Base-by-base conservation (phyloP, 2,888 invertebrate species). In the Thymelicus acteon region DNA sequence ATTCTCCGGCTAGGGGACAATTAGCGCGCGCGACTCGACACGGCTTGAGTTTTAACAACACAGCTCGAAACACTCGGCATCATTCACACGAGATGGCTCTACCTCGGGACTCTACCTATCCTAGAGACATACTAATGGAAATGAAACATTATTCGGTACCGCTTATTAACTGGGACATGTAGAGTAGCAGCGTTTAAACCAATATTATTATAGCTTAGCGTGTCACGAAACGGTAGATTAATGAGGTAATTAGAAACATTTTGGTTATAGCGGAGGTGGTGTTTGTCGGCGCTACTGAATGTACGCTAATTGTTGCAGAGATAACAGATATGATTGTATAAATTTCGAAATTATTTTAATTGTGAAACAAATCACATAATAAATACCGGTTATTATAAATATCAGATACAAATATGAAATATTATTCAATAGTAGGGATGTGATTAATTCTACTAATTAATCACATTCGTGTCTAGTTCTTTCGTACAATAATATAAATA, bases 11-110 rank as follows among this genome's bases (percentile, higher is more conserved):
- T 85, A 83, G 89, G 85, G 91, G 87, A 92, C 93, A 93, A 93
- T 93, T 93, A 93, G 92, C 91, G 91, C 85, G 90, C 88, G 90
- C 84, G 88, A 83, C 92, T 92, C 91, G 84, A 92, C 92, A 85
- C 91, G 88, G 84, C 92, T 93, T 90, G 87, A 93, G 91, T 90
- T 92, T 91, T 92, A 93, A 93, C 92, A 93, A 93, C 92, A 88
- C 87, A 81, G 81, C 83, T 79, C 80, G 79, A 83, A 86, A 85
- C 88, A 87, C 91, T 91, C 88, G 84, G 88, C 89, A 84, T 89
- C 92, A 87, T 91, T 91, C 90, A 91, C 85, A 85, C 84, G 86
- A 87, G 87, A 85, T 82, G 83, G 74, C 76, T 77, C 79, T 77
- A 80, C 83, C 84, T 82, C 79, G 82, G 79, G 84, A 82, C 79